Percentiles rank a stretch among this genome's conserved stretches.
phyloP scores from a whole-genome alignment of 1,140 invertebrate species.

The Drosophila yakuba region DNA sequence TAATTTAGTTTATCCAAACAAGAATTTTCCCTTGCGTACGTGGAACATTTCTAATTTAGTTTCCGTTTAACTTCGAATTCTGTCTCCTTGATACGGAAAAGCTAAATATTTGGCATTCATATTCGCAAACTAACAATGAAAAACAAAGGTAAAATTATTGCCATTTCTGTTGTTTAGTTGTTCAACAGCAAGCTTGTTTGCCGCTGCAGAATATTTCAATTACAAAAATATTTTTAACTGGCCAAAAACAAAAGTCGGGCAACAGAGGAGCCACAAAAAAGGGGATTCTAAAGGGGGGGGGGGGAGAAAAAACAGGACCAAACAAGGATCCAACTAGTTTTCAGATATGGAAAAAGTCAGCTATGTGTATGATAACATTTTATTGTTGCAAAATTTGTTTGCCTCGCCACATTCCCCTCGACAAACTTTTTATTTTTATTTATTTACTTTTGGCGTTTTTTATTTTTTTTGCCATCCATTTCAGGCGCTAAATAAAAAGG shows the following conservation, averaged over 20 bases:
- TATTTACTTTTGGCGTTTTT: slow-evolving; percentile 38
- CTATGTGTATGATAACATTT: slow-evolving; percentile 68
- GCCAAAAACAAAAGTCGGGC: slow-evolving; percentile 35
- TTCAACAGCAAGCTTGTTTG: slow-evolving; percentile 46
- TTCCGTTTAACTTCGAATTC: slow-evolving; percentile 33
- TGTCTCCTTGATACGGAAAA: neutral
- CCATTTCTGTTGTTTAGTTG: slow-evolving; percentile 45
- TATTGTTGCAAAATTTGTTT: slow-evolving; percentile 74
- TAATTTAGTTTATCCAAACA: neutral
- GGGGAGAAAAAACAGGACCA: slow-evolving; percentile 7
- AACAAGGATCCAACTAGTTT: slow-evolving; percentile 24
- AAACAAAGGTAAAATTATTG: slow-evolving; percentile 36
- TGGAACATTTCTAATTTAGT: slow-evolving; percentile 13
- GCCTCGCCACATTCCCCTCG: slow-evolving; percentile 42
- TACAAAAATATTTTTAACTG: slow-evolving; percentile 63
- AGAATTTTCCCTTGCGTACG: neutral
- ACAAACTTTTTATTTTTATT: slow-evolving; percentile 52
- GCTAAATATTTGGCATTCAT: slow-evolving; percentile 8
- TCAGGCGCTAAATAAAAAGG: slow-evolving; percentile 54
- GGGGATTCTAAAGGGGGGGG: neutral
- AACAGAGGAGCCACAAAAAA: slow-evolving; percentile 20
- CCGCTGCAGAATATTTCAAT: slow-evolving; percentile 63
- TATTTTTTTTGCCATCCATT: slow-evolving; percentile 12
- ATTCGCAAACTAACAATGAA: slow-evolving; percentile 15
- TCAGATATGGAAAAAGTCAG: slow-evolving; percentile 58